Base-by-base conservation (phyloP, 2,113 vertebrate species). In the Motacilla alba region DNA sequence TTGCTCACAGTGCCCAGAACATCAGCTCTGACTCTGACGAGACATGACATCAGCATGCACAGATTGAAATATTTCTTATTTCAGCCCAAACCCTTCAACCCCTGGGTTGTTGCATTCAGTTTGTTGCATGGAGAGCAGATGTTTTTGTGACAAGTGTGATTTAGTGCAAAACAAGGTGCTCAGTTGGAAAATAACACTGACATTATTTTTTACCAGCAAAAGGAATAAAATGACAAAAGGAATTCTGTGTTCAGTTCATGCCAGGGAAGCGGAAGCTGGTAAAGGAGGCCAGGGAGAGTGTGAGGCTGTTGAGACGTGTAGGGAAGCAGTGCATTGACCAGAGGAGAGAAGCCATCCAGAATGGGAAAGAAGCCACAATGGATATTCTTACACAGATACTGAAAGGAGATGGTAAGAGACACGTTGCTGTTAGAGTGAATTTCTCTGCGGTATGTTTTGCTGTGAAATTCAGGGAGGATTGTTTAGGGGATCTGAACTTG, bases 341-440 rank as follows among this genome's bases (percentile, higher is more conserved):
- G 14, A 98, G 99, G 84, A 98, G 96, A 44, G 96, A 97, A 44
- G 98, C 98, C 62, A 96, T 99, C 26, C 83, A 89, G 92, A 97
- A 97, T 0, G 98, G 98, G 3, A 99, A 99, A 16, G 98, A 98
- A 3, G 96, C 97, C 7, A 98, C 99, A 0, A 72, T 97, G 5
- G 99, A 99, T 96, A 99, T 99, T 87, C 98, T 99, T 35, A 99
- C 98, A 0, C 98, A 99, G 91, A 99, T 99, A 58, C 98, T 99
- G 93, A 99, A 99, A 94, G 90, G 97, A 81, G 96, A 95, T 33
- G 97, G 96, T 97, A 96, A 91, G 83, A 31, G 13, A 62, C 21
- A 27, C 2, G 0, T 52, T 70, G 31, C n/a, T 64, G 6, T 80
- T 83, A 8, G 44, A 78, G 15, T 78, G 46, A 68, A 39, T 84